A percentile compares a stretch with the other conserved stretches of the same genome.
Conservation (phyloP, 2,888 invertebrate genomes). For the Papilio demoleus region DNA sequence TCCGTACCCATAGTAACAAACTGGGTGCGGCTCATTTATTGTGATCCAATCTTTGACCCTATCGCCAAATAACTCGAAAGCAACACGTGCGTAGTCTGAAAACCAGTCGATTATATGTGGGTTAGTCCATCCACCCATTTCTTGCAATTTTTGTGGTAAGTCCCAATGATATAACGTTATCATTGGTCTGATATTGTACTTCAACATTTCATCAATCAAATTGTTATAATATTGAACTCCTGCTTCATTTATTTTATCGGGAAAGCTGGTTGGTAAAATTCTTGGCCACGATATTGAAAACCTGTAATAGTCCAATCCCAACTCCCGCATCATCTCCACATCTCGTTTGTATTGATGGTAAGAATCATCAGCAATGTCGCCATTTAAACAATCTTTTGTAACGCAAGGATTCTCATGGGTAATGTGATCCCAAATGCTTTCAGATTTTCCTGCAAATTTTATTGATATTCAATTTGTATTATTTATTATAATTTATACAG, state of each 20-base stretch:
- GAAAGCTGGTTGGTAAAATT: slow-evolving; percentile 81
- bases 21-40: slow-evolving; percentile 72
- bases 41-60: slow-evolving; percentile 57
- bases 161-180: slow-evolving; percentile 74
- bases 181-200: slow-evolving; percentile 80
- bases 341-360: slow-evolving; percentile 44
- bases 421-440: slow-evolving; percentile 85
- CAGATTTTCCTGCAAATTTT: slow-evolving; percentile 69
- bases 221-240: slow-evolving; percentile 45
- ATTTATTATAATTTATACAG: neutral
- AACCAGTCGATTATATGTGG: slow-evolving; percentile 66
- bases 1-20: slow-evolving; percentile 69
- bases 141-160: slow-evolving; percentile 65
- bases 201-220: slow-evolving; percentile 75
- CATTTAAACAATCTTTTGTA: slow-evolving; percentile 80
- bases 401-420: slow-evolving; percentile 73
- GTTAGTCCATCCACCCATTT: slow-evolving; percentile 64
- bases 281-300: slow-evolving; percentile 85
- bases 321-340: slow-evolving; percentile 46
- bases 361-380: slow-evolving; percentile 85
- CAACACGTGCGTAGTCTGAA: slow-evolving; percentile 65
- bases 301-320: slow-evolving; percentile 69
- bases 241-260: slow-evolving; percentile 76
- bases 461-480: neutral
- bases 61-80: slow-evolving; percentile 67